Evolutionary conservation across 2,797 vertebrate genomes (phyloP), one percentile per base, ranked within the genome.

Genomic region (Apodemus agrarius): DNA sequence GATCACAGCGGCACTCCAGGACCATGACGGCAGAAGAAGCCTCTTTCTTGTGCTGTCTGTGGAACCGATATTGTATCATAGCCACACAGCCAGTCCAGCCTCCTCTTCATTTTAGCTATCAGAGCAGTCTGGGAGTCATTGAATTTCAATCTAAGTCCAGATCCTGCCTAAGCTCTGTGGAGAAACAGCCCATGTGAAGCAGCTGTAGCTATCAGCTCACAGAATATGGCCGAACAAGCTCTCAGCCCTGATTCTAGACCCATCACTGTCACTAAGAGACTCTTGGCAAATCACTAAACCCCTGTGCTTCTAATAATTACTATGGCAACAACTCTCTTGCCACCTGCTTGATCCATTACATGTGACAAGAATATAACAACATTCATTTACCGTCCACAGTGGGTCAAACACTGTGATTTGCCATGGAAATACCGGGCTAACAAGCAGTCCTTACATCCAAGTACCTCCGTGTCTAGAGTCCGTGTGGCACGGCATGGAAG

Each of bases 221-320:
- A 61, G 40, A 83, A 49, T 34, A 80, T 0, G 34, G 31, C 80
- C 63, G 5, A 40, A 12, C 17, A 78, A 31, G n/a, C 46, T 14
- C n/a, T 54, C 40, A 69, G 57, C 34, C 10, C 40, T 59, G 40
- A 31, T 52, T 93, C 82, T 31, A 87, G 49, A 76, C 52, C 37
- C 24, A 69, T 34, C 12, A 3, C 43, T 90, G 52, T 86, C 74
- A 57, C 16, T 74, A 83, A 83, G 84, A 95, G 59, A 85, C 8
- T 83, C 61, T 37, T 72, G 26, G 22, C 61, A 92, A 89, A 54
- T 57, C 74, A 80, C 31, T 46, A 57, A 49, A 88, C 31, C 19
- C 82, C 79, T 63, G 63, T 87, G 83, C 46, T 91, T 89, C 57
- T 85, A 90, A 85, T 29, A 87, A 95, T n/a, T 61, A 83, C 40